Evolutionary conservation across 1,140 invertebrate species (phyloP).

Genomic region (Hestina assimilis): DNA sequence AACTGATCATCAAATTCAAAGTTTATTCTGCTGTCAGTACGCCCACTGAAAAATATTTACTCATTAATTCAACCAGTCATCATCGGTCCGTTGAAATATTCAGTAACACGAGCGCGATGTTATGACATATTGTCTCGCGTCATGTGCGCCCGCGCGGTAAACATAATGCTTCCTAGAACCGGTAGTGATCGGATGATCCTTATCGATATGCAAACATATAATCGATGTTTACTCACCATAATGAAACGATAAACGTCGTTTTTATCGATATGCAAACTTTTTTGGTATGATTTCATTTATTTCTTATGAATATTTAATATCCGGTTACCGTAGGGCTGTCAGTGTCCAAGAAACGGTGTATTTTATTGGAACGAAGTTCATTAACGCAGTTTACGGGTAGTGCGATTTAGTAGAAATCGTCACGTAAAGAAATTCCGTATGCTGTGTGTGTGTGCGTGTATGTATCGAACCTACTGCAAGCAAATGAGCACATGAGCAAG

Average conservation of each 20-base stretch:
- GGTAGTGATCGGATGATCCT: constrained; percentile 3
- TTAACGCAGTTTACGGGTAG: no score
- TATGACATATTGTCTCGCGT: constrained; percentile 1
- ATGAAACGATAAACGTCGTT: neutral
- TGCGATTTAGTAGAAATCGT: no score
- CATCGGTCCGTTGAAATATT: neutral
- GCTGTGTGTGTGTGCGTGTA: no score
- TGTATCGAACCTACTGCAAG: no score
- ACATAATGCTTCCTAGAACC: constrained; percentile 7
- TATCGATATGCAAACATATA: constrained; percentile 13
- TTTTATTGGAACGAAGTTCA: no score
- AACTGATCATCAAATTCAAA: no score
- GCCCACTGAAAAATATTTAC: neutral
- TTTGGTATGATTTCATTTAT: neutral
- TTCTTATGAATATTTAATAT: neutral
- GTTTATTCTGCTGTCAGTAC: no score
- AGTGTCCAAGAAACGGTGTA: no score
- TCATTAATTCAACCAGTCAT: neutral
- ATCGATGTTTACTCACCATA: neutral
- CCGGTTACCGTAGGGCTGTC: no score
- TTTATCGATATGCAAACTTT: neutral
- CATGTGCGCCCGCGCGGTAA: constrained; percentile 2
- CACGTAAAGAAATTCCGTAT: no score
- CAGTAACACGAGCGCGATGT: neutral
- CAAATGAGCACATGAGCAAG: no score